Conservation (phyloP, 2,888 invertebrate species). For the Emmelina monodactyla region DNA sequence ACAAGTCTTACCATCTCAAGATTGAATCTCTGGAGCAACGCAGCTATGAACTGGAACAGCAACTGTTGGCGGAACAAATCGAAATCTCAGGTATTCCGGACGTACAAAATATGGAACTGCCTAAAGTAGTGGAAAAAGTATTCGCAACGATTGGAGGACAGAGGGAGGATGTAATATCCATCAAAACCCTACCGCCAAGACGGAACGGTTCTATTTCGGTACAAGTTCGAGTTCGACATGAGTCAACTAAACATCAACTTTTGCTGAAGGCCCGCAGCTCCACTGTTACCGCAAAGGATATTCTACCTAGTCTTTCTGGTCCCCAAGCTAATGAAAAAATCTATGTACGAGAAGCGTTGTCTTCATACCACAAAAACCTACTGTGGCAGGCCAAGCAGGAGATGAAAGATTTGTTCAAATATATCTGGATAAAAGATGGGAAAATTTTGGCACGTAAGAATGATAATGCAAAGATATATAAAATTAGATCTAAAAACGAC, state of each 20-base stretch:
- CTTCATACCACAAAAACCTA: conserved; percentile 4
- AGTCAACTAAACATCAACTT: neutral
- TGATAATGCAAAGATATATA: conserved; percentile 3
- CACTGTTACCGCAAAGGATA: neutral
- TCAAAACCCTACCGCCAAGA: neutral
- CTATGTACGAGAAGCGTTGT: conserved; percentile 1
- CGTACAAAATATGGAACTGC: neutral
- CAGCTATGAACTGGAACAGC: conserved; percentile 2
- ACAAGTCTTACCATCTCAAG: neutral
- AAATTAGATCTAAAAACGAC: conserved; percentile 4
- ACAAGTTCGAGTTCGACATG: conserved; percentile 2
- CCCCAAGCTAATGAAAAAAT: conserved; percentile 2
- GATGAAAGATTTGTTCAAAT: neutral
- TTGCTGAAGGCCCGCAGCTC: neutral
- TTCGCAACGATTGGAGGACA: neutral
- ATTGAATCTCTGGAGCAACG: conserved; percentile 3
- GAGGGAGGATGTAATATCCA: neutral
- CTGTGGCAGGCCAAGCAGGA: conserved; percentile 4
- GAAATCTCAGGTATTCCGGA: neutral
- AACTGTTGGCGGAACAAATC: neutral
- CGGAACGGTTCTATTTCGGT: neutral
- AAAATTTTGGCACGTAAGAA: neutral
- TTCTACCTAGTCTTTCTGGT: conserved; percentile 1
- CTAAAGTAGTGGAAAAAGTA: neutral
- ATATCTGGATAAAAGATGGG: neutral